Percentiles rank a stretch among this genome's conserved stretches.
phyloP scores from a whole-genome alignment of 2,113 vertebrate genomes.

The Camelus dromedarius region DNA sequence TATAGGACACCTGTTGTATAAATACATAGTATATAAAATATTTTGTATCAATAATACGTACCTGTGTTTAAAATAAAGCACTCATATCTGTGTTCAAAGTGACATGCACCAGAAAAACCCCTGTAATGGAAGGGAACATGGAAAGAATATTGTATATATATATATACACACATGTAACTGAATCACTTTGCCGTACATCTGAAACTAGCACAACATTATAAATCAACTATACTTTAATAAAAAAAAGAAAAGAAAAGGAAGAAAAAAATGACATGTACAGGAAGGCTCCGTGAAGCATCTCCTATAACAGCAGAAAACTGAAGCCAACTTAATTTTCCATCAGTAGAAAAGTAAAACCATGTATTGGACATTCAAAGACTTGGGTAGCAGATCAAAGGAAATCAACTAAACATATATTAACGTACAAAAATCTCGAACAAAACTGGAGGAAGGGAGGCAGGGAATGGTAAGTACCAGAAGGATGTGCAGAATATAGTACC shows the following conservation, averaged over 20 bases:
- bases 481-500: accelerated
- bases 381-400: neutral
- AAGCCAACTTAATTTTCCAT: neutral
- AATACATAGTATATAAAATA: neutral
- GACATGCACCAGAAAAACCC: accelerated
- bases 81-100: no score
- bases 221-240: no score
- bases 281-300: neutral
- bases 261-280: accelerated
- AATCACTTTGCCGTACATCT: no score
- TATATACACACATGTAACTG: no score
- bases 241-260: no score
- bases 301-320: neutral
- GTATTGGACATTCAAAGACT: no score
- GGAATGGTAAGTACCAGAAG: accelerated
- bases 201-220: no score
- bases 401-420: accelerated
- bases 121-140: no score
- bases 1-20: neutral
- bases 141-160: no score
- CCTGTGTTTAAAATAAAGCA: neutral
- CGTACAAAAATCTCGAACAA: no score
- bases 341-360: no score
- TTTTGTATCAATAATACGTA: neutral
- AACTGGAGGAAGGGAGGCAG: no score